A percentile compares a stretch with the other conserved stretches of the same genome.
Evolutionary conservation across 2,888 invertebrate species (phyloP).

Genomic region (Timema cristinae): DNA sequence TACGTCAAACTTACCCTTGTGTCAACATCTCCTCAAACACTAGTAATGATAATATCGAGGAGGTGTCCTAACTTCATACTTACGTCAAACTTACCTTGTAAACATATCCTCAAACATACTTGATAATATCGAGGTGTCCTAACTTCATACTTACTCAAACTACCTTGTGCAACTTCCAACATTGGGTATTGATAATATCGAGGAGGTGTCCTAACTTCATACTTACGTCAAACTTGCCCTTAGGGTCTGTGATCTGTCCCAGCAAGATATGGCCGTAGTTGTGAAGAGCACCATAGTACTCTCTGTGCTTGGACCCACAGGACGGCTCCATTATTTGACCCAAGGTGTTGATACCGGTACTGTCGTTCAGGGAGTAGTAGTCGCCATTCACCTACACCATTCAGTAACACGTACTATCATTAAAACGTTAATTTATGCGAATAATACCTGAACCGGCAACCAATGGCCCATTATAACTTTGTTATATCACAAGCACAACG

Average conservation of each 20-base stretch:
- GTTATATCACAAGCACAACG: too few species aligned
- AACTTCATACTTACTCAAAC: conserved; percentile 36
- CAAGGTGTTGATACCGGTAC: conserved; percentile 24
- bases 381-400: conserved; percentile 20
- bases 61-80: conserved; percentile 27
- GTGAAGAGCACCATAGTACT: conserved; percentile 38
- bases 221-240: conserved; percentile 38
- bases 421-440: too few species aligned
- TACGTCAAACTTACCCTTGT: conserved; percentile 38
- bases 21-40: too few species aligned
- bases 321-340: conserved; percentile 43
- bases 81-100: conserved; percentile 39
- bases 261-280: conserved; percentile 51
- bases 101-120: too few species aligned
- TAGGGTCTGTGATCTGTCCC: conserved; percentile 45
- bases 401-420: too few species aligned
- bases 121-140: not conserved
- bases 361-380: conserved; percentile 21
- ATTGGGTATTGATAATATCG: too few species aligned
- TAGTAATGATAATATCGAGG: too few species aligned
- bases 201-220: conserved; percentile 22
- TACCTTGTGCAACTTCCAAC: too few species aligned
- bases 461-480: too few species aligned
- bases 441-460: too few species aligned
- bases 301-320: conserved; percentile 31